Evolutionary conservation across 2,113 vertebrate species (phyloP).

Genomic region (Panthera uncia): DNA sequence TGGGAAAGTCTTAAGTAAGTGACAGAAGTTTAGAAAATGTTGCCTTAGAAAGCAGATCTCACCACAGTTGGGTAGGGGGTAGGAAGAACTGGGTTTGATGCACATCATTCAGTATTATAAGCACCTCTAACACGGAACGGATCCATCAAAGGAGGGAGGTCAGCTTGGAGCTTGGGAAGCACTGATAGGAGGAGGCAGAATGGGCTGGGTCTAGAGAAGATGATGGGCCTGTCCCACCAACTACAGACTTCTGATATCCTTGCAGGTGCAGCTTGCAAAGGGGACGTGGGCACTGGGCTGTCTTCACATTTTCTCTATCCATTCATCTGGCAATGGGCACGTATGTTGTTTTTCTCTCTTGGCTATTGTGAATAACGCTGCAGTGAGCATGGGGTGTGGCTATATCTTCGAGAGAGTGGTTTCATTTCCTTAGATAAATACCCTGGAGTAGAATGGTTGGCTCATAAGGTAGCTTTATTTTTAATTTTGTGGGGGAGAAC

Average conservation of each 20-base stretch:
- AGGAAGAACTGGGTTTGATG: background rate
- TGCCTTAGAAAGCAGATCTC: background rate
- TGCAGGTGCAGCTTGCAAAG: background rate
- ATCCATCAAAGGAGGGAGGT: too few relatives aligned
- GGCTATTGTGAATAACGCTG: background rate
- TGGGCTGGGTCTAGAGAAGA: background rate
- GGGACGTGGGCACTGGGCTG: background rate
- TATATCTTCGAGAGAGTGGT: background rate
- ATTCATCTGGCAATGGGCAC: background rate
- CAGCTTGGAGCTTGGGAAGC: background rate
- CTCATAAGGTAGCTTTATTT: background rate
- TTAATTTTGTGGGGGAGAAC: background rate
- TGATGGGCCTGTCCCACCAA: too few relatives aligned
- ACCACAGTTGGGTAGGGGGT: too few relatives aligned
- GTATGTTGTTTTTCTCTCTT: background rate
- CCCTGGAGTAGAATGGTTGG: background rate
- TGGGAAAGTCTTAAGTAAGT: background rate
- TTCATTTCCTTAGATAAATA: background rate
- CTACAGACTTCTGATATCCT: background rate
- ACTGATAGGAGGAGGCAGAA: background rate
- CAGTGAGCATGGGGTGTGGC: background rate
- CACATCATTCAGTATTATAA: fast-evolving
- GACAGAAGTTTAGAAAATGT: background rate
- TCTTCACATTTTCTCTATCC: background rate
- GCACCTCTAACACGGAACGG: background rate